Conservation (phyloP, 1,140 invertebrate genomes). For the Drosophila sucinea region DNA sequence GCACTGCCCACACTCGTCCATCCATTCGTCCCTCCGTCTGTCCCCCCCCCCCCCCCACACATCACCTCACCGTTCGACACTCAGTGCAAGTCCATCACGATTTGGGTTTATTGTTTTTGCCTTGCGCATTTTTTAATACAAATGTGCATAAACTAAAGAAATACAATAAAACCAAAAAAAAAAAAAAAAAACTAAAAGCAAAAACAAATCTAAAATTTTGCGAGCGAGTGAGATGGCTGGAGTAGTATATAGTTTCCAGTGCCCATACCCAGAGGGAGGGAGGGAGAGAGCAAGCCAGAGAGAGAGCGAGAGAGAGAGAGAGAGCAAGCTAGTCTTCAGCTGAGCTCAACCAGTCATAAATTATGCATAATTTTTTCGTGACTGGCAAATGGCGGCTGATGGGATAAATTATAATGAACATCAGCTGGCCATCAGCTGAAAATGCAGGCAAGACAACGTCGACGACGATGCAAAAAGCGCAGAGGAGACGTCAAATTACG, state of each 20-base stretch:
- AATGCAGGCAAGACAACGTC: background rate
- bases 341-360: constrained; percentile 73
- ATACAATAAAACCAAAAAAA: constrained; percentile 25
- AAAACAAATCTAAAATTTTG: constrained; percentile 47
- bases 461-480: background rate
- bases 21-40: background rate
- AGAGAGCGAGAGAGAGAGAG: constrained; percentile 26
- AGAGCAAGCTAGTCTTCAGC: constrained; percentile 16
- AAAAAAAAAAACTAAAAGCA: too few relatives aligned
- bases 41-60: background rate
- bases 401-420: constrained; percentile 66
- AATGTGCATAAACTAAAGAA: constrained; percentile 65
- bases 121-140: constrained; percentile 66
- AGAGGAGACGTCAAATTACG: background rate
- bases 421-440: constrained; percentile 38
- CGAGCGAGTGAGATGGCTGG: constrained; percentile 34
- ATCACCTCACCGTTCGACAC: background rate
- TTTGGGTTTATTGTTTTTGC: constrained; percentile 56
- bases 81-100: constrained; percentile 22
- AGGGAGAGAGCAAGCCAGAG: constrained; percentile 25
- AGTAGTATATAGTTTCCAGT: background rate
- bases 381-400: constrained; percentile 72
- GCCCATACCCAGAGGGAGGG: constrained; percentile 3
- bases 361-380: constrained; percentile 73
- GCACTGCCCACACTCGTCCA: constrained; percentile 49